A percentile compares a stretch with the other conserved stretches of the same genome.
These are phyloP conservation scores for Parazoanthus atlanticus DNA, from an alignment of 92 coral and sea anemone species.

Conservation along the genomic window DNA sequence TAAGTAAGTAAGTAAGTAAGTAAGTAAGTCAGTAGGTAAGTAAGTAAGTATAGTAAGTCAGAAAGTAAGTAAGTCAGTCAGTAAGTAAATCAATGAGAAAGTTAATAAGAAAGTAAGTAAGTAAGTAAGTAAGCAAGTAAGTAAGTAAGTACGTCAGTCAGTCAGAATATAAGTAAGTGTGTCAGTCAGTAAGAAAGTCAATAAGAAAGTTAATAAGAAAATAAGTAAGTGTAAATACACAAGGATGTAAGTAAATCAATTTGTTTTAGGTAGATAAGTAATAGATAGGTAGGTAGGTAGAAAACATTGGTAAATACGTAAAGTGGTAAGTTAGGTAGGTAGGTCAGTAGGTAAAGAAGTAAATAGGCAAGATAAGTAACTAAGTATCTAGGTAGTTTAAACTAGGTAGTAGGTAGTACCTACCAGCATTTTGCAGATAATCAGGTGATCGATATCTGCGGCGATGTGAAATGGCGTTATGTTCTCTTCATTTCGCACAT, in stretches of 20 bases:
- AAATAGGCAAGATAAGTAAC: not conserved
- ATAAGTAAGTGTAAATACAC: too few species aligned
- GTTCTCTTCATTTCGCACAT: constrained; percentile 34
- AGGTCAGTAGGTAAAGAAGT: not conserved
- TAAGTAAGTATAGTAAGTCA: not conserved
- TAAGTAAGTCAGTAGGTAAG: not conserved
- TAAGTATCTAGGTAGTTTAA: not conserved
- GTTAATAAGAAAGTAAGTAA: not conserved
- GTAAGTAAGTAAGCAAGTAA: too few species aligned
- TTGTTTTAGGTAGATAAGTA: too few species aligned
- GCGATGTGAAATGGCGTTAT: constrained; percentile 32
- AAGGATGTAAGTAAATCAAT: too few species aligned
- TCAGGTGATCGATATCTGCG: constrained; percentile 32
- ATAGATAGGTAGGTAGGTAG: too few species aligned
- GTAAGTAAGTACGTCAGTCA: not conserved
- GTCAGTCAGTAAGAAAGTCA: too few species aligned
- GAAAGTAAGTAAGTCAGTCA: not conserved
- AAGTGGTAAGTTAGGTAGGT: not conserved
- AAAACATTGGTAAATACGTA: too few species aligned
- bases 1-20: too few species aligned
- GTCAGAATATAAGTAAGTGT: not conserved
- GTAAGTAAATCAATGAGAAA: not conserved
- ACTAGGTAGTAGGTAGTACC: not conserved
- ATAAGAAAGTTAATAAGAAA: too few species aligned
- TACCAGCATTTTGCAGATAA: constrained; percentile 40